phyloP scores from a whole-genome alignment of 2,113 vertebrate species.

The Myxocyprinus asiaticus region DNA sequence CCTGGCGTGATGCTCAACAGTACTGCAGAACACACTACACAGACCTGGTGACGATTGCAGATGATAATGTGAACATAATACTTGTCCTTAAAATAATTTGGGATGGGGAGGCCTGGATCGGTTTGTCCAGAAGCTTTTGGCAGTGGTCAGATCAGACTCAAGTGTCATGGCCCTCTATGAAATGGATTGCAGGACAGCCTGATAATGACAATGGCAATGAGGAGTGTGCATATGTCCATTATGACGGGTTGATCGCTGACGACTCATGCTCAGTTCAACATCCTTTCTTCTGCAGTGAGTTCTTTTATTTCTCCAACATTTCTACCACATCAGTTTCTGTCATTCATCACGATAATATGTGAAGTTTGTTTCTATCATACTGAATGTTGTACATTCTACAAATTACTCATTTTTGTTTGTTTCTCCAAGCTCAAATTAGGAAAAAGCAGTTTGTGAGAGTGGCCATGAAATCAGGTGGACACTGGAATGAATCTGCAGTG shows the following conservation, averaged over 20 bases:
- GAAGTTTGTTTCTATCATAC: neutral
- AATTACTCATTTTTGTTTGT: neutral
- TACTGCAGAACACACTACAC: too few species aligned
- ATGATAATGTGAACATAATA: too few species aligned
- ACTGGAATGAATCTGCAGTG: neutral
- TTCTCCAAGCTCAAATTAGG: neutral
- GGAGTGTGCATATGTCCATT: neutral
- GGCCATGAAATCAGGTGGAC: neutral
- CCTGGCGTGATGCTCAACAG: too few species aligned
- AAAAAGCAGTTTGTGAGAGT: neutral
- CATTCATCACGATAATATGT: too few species aligned
- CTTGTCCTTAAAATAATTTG: too few species aligned
- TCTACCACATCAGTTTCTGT: too few species aligned
- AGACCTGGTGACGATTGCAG: too few species aligned
- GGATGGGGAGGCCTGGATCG: neutral
- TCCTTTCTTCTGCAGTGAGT: conserved; percentile 18
- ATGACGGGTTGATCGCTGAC: neutral
- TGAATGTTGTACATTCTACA: too few species aligned
- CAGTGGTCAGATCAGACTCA: neutral
- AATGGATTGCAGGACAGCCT: neutral
- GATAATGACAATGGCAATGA: neutral
- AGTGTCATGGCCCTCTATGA: neutral
- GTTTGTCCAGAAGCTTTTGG: conserved; percentile 12
- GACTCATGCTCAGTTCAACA: rapidly evolving
- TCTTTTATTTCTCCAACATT: neutral